phyloP scores from a whole-genome alignment of 2,113 vertebrate species.

The Monarcha castaneiventris region DNA sequence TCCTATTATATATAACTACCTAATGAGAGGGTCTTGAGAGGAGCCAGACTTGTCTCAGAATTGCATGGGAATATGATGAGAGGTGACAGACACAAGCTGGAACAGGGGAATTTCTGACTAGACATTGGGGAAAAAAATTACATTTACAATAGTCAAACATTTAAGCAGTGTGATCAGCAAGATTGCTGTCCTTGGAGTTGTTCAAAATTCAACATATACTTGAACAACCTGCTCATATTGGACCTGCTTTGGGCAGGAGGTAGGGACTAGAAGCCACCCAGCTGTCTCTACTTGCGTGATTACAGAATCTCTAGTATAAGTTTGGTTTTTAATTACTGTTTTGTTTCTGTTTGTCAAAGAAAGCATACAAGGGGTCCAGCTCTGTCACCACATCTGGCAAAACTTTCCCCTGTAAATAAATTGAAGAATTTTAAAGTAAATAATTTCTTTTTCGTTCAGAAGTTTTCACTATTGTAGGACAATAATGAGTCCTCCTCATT shows the following conservation, averaged over 20 bases:
- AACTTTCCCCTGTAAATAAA: background rate
- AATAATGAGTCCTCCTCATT: background rate
- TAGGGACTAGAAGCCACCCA: background rate
- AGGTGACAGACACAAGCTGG: background rate
- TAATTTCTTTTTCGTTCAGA: background rate
- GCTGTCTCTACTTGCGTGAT: background rate
- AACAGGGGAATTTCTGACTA: background rate
- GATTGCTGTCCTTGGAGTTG: background rate
- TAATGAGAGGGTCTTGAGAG: background rate
- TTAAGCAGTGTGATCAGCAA: background rate
- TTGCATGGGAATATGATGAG: background rate
- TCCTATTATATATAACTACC: background rate
- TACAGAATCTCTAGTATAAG: background rate
- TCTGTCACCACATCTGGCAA: background rate
- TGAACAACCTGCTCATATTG: background rate
- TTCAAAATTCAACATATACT: background rate
- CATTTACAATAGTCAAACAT: background rate
- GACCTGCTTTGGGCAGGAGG: background rate
- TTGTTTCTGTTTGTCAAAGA: background rate
- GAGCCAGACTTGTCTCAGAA: background rate
- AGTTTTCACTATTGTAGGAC: background rate
- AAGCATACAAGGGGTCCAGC: background rate
- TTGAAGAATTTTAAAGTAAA: background rate
- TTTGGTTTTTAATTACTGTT: background rate
- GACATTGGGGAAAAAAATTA: background rate